Evolutionary conservation across 2,888 invertebrate genomes (phyloP).

Genomic region (Cyclophora albipunctata): DNA sequence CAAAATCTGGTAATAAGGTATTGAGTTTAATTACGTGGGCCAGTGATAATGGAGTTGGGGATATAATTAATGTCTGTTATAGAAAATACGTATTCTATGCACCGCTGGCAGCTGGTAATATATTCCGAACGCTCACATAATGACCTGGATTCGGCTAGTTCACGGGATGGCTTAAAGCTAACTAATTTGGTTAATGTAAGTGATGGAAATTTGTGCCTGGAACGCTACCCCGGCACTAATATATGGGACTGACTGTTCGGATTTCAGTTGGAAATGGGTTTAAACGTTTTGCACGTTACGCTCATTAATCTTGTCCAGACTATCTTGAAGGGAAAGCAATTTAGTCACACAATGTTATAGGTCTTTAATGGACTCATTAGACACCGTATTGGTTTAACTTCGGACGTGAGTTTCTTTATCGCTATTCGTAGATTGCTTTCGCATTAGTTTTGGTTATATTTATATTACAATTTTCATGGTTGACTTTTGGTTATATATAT

Average conservation of each 20-base stretch:
- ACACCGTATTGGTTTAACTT: slow-evolving; percentile 8
- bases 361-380: slow-evolving; percentile 28
- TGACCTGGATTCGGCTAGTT: slow-evolving; percentile 44
- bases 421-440: too few relatives aligned
- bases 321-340: slow-evolving; percentile 58
- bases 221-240: slow-evolving; percentile 67
- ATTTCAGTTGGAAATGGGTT: slow-evolving; percentile 72
- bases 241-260: slow-evolving; percentile 74
- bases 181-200: slow-evolving; percentile 73
- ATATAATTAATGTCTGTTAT: not conserved
- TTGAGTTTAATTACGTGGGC: too few relatives aligned
- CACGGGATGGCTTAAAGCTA: slow-evolving; percentile 54
- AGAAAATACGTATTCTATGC: slow-evolving; percentile 1
- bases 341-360: slow-evolving; percentile 34
- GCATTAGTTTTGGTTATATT: too few relatives aligned
- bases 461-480: too few relatives aligned
- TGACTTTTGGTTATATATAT: too few relatives aligned
- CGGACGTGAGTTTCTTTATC: slow-evolving; percentile 1
- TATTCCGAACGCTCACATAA: slow-evolving; percentile 52
- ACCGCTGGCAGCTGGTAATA: slow-evolving; percentile 27
- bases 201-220: slow-evolving; percentile 70
- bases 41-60: too few relatives aligned
- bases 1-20: too few relatives aligned
- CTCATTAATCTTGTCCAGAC: slow-evolving; percentile 72
- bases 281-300: slow-evolving; percentile 73